Evolutionary conservation across 2,113 vertebrate species (phyloP), one percentile per base, ranked within the genome.

Genomic region (Tachysurus vachellii): DNA sequence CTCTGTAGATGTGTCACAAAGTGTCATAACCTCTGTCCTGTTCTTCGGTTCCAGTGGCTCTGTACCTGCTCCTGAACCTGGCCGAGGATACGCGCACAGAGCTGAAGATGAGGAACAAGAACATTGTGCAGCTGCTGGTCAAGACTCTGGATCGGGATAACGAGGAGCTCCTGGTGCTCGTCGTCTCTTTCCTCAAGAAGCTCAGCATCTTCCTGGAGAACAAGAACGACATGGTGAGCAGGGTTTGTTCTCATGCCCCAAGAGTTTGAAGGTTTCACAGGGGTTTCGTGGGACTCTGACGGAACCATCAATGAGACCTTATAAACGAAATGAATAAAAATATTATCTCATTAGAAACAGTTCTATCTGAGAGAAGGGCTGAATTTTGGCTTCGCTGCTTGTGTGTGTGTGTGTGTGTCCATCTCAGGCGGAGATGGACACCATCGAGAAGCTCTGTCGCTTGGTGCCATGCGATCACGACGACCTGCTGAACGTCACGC

Each of bases 181-280:
- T 96, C 5, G 96, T 98, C 23, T 96, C 96, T 75, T 98, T 99
- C 94, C 94, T 99, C 89, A 99, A 99, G 95, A 99, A 99, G 91
- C 97, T 99, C 92, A 99, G 98, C 92, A 96, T 99, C 91, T 98
- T 99, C 91, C 93, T 99, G 94, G 97, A 99, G 93, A 99, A 99
- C 94, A 98, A 99, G 93, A 98, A 98, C 23, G 97, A 99, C 88
- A 99, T 99, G 98, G 98, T 99, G 94, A 95, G 94, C 76, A 5
- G 50, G 76, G 76, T 1, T 31, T 54, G 50, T 17, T n/a, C n/a
- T 76, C 47, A 2, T 53, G 14, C n/a, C 6, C 19, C 21, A 17
- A 13, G 28, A 70, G n/a, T 36, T 31, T 19, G 14, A 0, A 7
- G 36, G 36, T 0, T 6, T 73, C 13, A 2, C 36, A 44, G 70